phyloP scores from a whole-genome alignment of 2,797 vertebrate species.

The Podarcis siculus region DNA sequence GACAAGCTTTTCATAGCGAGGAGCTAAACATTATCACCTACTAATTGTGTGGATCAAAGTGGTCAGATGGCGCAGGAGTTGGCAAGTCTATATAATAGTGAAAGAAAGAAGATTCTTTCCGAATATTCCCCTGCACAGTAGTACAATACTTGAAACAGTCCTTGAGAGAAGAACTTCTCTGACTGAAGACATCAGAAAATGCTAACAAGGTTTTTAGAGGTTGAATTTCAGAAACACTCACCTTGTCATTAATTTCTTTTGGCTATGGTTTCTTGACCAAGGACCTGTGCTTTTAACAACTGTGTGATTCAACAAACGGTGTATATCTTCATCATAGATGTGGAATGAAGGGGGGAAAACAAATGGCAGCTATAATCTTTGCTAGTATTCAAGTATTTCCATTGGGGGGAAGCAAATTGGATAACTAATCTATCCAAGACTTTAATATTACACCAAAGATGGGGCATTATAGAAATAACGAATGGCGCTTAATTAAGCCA shows the following conservation, averaged over 20 bases:
- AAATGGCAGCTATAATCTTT: neutral
- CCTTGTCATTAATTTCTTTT: conserved; percentile 6
- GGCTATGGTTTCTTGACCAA: neutral
- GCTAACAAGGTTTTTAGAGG: conserved; percentile 3
- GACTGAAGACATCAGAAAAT: conserved; percentile 7
- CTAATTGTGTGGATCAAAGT: neutral
- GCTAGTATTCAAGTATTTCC: neutral
- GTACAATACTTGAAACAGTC: conserved; percentile 26
- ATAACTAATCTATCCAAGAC: neutral
- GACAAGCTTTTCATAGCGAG: neutral
- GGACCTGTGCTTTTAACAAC: neutral
- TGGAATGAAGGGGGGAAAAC: neutral
- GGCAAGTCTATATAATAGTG: neutral
- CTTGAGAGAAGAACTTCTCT: fast-evolving
- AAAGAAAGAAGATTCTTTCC: conserved; percentile 42
- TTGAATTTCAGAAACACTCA: conserved; percentile 20
- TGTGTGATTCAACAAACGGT: neutral
- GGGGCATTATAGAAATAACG: neutral
- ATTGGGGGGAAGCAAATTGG: neutral
- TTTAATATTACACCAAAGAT: neutral
- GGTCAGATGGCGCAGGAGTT: neutral
- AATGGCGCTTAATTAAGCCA: neutral
- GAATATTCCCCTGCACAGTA: conserved; percentile 52
- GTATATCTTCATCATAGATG: neutral
- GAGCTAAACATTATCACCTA: neutral